Percentiles rank a stretch among this genome's conserved stretches.
phyloP scores from a whole-genome alignment of 2,888 invertebrate genomes.

The Epirrita christyi region DNA sequence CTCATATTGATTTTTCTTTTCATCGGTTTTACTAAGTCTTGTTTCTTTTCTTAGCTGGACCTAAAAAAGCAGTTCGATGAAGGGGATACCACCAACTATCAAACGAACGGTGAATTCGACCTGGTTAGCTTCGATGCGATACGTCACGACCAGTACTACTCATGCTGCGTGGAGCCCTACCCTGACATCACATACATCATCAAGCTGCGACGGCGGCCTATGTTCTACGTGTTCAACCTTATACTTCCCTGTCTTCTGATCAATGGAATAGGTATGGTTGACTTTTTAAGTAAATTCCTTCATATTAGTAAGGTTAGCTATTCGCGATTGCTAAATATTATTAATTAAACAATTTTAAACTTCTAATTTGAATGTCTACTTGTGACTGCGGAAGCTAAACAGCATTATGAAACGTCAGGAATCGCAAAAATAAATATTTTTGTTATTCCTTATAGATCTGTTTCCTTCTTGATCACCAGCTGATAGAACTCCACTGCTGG shows the following conservation, averaged over 20 bases:
- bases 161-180: constrained; percentile 92
- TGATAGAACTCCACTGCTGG: too few relatives aligned
- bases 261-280: constrained; percentile 90
- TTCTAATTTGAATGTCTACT: too few relatives aligned
- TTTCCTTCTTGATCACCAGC: too few relatives aligned
- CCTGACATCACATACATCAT: constrained; percentile 94
- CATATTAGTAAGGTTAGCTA: too few relatives aligned
- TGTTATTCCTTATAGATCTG: too few relatives aligned
- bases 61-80: constrained; percentile 90
- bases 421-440: too few relatives aligned
- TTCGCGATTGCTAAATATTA: too few relatives aligned
- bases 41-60: constrained; percentile 83
- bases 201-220: constrained; percentile 89
- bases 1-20: background rate
- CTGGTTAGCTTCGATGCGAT: constrained; percentile 90
- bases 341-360: too few relatives aligned
- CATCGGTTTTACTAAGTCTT: background rate
- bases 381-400: too few relatives aligned
- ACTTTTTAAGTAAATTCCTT: too few relatives aligned
- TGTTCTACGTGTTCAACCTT: constrained; percentile 94
- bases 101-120: constrained; percentile 96
- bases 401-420: too few relatives aligned
- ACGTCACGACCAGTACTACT: constrained; percentile 90
- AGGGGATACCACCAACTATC: constrained; percentile 95
- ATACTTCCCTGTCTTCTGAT: constrained; percentile 94